Percentiles rank a stretch among this genome's conserved stretches.
These are phyloP conservation scores for Coluber constrictor DNA, from an alignment of 2,797 vertebrate species.

Conservation along the genomic window DNA sequence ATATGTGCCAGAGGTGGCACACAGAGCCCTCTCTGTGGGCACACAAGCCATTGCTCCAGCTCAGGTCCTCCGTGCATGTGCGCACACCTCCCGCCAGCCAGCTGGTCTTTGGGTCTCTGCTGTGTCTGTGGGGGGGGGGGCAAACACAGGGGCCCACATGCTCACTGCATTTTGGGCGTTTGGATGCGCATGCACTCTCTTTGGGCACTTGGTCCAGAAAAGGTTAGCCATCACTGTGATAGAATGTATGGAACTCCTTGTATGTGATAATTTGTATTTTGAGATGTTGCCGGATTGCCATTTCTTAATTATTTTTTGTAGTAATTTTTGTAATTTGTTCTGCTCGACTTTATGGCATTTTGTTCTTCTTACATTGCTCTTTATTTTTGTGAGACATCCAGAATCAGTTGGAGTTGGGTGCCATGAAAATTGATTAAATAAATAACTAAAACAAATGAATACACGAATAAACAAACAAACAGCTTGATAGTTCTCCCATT, in stretches of 20 bases:
- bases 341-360: not conserved
- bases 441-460: not conserved
- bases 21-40: no score
- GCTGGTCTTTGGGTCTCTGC: no score
- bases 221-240: no score
- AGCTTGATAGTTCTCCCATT: not conserved
- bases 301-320: not conserved
- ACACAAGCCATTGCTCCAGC: no score
- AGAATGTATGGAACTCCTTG: not conserved
- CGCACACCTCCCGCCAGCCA: no score
- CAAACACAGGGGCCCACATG: no score
- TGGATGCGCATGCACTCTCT: fast-evolving
- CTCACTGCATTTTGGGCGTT: no score
- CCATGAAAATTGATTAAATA: not conserved
- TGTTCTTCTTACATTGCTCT: not conserved
- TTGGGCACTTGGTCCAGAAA: no score
- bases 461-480: not conserved
- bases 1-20: no score
- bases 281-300: not conserved
- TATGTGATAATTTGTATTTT: not conserved
- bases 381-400: not conserved
- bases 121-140: no score
- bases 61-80: no score
- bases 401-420: not conserved
- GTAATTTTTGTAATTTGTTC: not conserved